Base-by-base conservation (phyloP, 2,113 vertebrate species). In the Ia io region DNA sequence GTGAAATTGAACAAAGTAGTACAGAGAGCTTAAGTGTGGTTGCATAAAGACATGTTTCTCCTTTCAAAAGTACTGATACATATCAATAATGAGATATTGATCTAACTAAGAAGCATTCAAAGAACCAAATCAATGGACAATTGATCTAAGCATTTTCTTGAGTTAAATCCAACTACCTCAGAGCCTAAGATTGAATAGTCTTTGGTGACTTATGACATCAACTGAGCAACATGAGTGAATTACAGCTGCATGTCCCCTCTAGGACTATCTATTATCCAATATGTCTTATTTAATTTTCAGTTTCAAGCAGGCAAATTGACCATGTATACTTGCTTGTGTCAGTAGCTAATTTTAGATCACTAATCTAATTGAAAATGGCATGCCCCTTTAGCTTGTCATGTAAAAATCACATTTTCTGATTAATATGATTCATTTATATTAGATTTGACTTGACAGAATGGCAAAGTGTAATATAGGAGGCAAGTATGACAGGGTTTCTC, bases 361-460 rank as follows among this genome's bases (percentile, higher is more conserved):
- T 97, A 97, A 95, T 97, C 89, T 98, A 98, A 98, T 98, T 98
- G 98, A 96, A 97, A 97, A 97, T 96, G 97, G 97, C 98, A 97
- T 97, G 95, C 82, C 98, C 97, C 96, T 98, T 98, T 98, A 98
- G 96, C 96, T 98, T 98, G 96, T 98, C 98, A 98, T 98, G 98
- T 97, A 97, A 96, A 98, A 98, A 98, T 97, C 98, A 96, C 96
- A 95, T 98, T 98, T 98, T 98, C 95, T 97, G 96, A 98, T 98
- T 98, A 98, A 98, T 98, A 98, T 96, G 91, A 98, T 98, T 98
- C 95, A 98, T 98, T 98, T 98, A 93, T 97, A 98, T 98, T 97
- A 98, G 96, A 98, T 98, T 97, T 96, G 94, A 96, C 97, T 98
- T 98, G 98, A 98, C 97, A 97, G 94, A 98, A 97, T 93, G 98